Evolutionary conservation across 2,113 vertebrate genomes (phyloP).

Genomic region (mouse (Mus musculus)): GRCm39 chr4:119594501-119595000

Average conservation of each 20-base stretch:
- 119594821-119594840: background rate
- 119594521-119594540: background rate
- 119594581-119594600: background rate
- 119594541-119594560: background rate
- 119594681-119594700: background rate
- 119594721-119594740: conserved; percentile 36
- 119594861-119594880: background rate
- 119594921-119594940: background rate
- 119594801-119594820: background rate
- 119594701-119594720: background rate
- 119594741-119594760: conserved; percentile 48
- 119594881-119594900: background rate
- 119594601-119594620: background rate
- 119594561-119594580: background rate
- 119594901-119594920: background rate
- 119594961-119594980: background rate
- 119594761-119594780: conserved; percentile 17
- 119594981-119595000: background rate
- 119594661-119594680: background rate
- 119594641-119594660: background rate
- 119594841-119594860: background rate
- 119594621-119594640: background rate
- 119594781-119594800: conserved; percentile 63
- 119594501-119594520: background rate
- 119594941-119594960: background rate